Conservation (phyloP, 2,113 vertebrate genomes). For the zebrafish (Danio rerio) region DNA sequence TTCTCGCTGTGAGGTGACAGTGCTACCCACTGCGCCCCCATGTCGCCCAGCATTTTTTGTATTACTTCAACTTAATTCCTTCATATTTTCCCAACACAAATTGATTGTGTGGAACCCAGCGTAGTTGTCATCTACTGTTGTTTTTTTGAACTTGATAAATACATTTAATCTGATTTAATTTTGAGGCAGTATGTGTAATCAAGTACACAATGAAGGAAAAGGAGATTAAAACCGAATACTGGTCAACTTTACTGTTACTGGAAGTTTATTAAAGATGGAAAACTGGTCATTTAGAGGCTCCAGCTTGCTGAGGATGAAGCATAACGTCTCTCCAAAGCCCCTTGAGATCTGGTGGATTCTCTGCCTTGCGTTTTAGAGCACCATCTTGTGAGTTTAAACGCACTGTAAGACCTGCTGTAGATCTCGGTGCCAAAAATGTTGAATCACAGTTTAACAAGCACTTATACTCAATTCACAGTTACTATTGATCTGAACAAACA, state of each 20-base stretch:
- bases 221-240: not conserved
- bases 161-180: too few species aligned
- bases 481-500: not conserved
- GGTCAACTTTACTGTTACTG: not conserved
- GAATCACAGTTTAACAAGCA: conserved; percentile 65
- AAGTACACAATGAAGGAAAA: not conserved
- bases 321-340: conserved; percentile 1
- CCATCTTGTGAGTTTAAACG: conserved; percentile 19
- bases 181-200: not conserved
- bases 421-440: conserved; percentile 31
- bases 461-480: not conserved
- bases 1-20: too few species aligned
- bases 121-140: too few species aligned
- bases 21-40: too few species aligned
- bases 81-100: too few species aligned
- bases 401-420: conserved; percentile 8
- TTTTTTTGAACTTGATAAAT: too few species aligned
- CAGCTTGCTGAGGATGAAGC: not conserved
- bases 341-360: not conserved
- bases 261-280: not conserved
- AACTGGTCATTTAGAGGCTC: not conserved
- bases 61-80: too few species aligned
- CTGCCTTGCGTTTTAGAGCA: conserved; percentile 12
- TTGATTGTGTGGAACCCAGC: too few species aligned
- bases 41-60: too few species aligned